Percentiles rank a stretch among this genome's conserved stretches.
phyloP scores from a whole-genome alignment of 92 coral and sea anemone species.

The Palythoa heliodiscus region DNA sequence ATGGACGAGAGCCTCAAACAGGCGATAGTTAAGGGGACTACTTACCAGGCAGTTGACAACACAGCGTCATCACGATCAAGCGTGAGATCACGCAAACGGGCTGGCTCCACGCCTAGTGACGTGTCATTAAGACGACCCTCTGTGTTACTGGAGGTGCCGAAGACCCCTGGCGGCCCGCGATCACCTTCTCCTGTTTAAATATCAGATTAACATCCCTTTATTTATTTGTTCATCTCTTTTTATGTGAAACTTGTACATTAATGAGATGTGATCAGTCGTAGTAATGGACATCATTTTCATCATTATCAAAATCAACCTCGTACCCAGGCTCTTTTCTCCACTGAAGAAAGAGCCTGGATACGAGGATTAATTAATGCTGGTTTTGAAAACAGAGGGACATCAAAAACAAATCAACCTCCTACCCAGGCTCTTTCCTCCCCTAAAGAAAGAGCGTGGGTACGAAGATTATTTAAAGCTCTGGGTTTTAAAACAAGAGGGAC shows the following conservation, averaged over 20 bases:
- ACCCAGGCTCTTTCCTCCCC: too few species aligned
- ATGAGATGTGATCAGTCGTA: too few species aligned
- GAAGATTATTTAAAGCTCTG: too few species aligned
- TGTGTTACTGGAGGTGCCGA: constrained; percentile 83
- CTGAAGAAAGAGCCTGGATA: too few species aligned
- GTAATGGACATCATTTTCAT: too few species aligned
- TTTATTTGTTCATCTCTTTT: neutral
- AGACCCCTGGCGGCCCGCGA: constrained; percentile 60
- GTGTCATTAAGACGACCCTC: constrained; percentile 76
- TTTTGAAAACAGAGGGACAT: too few species aligned
- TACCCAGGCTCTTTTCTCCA: too few species aligned
- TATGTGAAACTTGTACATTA: neutral
- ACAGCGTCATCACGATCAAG: constrained; percentile 73
- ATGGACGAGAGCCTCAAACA: constrained; percentile 95
- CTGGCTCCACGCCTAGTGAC: constrained; percentile 55
- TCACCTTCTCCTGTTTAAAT: constrained; percentile 76
- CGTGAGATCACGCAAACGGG: constrained; percentile 60
- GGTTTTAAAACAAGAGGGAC: too few species aligned
- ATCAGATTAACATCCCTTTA: neutral
- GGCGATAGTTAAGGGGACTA: constrained; percentile 91
- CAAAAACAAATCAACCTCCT: too few species aligned
- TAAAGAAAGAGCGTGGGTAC: too few species aligned
- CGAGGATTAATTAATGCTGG: too few species aligned
- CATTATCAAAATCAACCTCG: too few species aligned
- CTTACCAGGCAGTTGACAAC: constrained; percentile 83